Percentiles rank a stretch among this genome's conserved stretches.
Evolutionary conservation across 2,888 invertebrate species (phyloP).

Genomic region (Luperina testacea): DNA sequence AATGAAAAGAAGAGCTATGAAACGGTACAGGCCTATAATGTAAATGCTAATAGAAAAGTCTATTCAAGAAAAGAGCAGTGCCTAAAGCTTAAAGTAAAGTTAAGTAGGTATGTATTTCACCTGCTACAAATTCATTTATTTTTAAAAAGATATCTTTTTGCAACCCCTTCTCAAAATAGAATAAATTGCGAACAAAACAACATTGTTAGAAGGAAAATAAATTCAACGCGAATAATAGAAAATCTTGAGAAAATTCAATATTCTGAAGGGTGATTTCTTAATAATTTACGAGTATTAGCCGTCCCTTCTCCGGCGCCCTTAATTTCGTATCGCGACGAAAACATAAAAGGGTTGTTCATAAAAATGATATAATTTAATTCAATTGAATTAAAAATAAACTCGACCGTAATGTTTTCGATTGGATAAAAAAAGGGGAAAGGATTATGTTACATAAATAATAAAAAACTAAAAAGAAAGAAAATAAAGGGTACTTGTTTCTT

Average conservation of each 20-base stretch:
- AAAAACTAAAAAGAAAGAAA: not conserved
- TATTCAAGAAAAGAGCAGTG: not conserved
- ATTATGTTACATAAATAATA: not conserved
- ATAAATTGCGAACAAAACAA: slow-evolving; percentile 29
- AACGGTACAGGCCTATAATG: not conserved
- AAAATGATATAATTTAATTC: slow-evolving; percentile 64
- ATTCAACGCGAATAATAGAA: slow-evolving; percentile 49
- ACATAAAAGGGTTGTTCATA: slow-evolving; percentile 70
- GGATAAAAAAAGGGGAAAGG: slow-evolving; percentile 7
- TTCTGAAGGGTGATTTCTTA: slow-evolving; percentile 63
- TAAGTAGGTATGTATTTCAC: too few relatives aligned
- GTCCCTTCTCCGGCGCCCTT: slow-evolving; percentile 63
- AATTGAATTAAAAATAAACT: slow-evolving; percentile 64
- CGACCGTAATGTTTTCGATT: slow-evolving; percentile 39
- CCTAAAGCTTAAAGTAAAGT: too few relatives aligned
- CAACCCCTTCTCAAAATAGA: slow-evolving; percentile 28
- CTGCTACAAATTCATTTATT: not conserved
- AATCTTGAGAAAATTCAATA: slow-evolving; percentile 61
- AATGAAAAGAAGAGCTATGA: not conserved
- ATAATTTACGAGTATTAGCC: slow-evolving; percentile 66
- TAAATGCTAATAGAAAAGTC: not conserved
- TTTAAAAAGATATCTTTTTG: not conserved
- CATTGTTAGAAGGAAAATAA: slow-evolving; percentile 55
- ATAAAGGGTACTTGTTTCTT: not conserved
- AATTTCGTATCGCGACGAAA: slow-evolving; percentile 71